Base-by-base conservation (phyloP, 2,888 invertebrate species). In the Norana najaformis region DNA sequence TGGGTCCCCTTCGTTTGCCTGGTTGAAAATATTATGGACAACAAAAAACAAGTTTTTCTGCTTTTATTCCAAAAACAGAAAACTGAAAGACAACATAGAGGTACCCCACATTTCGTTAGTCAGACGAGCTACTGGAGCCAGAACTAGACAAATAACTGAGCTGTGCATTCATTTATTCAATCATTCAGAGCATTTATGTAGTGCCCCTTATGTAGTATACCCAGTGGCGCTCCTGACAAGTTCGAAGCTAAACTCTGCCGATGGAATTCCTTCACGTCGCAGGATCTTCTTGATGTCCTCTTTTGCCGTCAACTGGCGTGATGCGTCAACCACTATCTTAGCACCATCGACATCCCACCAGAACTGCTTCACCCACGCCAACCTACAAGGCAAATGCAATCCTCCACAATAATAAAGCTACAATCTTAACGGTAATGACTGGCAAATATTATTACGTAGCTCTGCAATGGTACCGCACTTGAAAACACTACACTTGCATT, bases 261-360 rank as follows among this genome's bases (percentile, higher is more conserved):
- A 36, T 0, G 36, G 85, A 85, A 85, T 85, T 36, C 85, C 85
- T 37, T 85, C 85, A 23, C 35, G 36, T 36, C 35, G 20, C 85
- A 85, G 37, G 20, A 85, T 36, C 6, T 36, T 35, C 85, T 16
- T 2, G 35, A 85, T 85, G 36, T 36, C 36, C 5, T 85, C 36
- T 14, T 36, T 85, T 8, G 36, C 85, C 0, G 35, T 85, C 36
- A 6, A 36, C 4, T 23, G 85, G 1, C 37, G 85, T 0, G 85
- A 85, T 18, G 18, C 85, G 14, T 85, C 85, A 5, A 85, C 85
- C 34, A 37, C 85, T 36, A 85, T 14, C 85, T 85, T 85, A 85
- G 85, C 85, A 36, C 85, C 85, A 35, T 85, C 85, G 37, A 37
- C 37, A 23, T 85, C 85, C 85, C 85, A 85, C 85, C 85, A 85